Percentiles rank a stretch among this genome's conserved stretches.
These are phyloP conservation scores for Drosophila hydei DNA, from an alignment of 1,140 invertebrate genomes.

Conservation along the genomic window DNA sequence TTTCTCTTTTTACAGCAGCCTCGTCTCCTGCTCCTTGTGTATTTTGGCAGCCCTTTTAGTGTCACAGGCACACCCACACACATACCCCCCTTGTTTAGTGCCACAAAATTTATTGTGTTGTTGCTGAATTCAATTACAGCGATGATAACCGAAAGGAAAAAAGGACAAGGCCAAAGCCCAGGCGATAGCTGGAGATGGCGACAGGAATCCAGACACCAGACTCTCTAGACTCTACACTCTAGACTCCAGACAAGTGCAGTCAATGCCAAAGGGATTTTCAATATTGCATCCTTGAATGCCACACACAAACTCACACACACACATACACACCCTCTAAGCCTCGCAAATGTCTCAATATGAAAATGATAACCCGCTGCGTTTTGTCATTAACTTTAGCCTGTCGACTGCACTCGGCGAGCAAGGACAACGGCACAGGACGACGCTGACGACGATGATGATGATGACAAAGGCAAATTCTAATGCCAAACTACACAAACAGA, in stretches of 20 bases:
- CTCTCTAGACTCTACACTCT: slow-evolving; percentile 5
- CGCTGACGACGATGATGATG: slow-evolving; percentile 13
- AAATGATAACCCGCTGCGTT: slow-evolving; percentile 78
- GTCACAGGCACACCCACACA: slow-evolving; percentile 5
- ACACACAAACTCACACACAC: slow-evolving; percentile 5
- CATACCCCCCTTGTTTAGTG: slow-evolving; percentile 46
- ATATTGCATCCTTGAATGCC: slow-evolving; percentile 63
- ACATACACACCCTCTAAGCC: neutral
- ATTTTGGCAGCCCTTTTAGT: slow-evolving; percentile 45
- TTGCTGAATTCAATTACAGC: slow-evolving; percentile 62
- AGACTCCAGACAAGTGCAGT: slow-evolving; percentile 39
- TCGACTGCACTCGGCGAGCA: slow-evolving; percentile 61
- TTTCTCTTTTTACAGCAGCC: slow-evolving; percentile 71
- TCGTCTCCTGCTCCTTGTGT: slow-evolving; percentile 23
- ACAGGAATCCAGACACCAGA: slow-evolving; percentile 6
- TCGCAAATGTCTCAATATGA: slow-evolving; percentile 78
- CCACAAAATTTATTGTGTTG: slow-evolving; percentile 80
- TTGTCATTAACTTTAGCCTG: slow-evolving; percentile 79
- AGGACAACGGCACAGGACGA: slow-evolving; percentile 33
- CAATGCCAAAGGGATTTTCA: slow-evolving; percentile 56
- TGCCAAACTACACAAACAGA: slow-evolving; percentile 29
- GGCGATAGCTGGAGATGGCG: slow-evolving; percentile 2
- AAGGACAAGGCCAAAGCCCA: slow-evolving; percentile 31
- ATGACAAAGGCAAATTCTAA: slow-evolving; percentile 40
- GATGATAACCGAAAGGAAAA: slow-evolving; percentile 42